Percentiles rank a stretch among this genome's conserved stretches.
Conservation (phyloP, 2,888 invertebrate genomes). For the Lasioglossum figueresi region DNA sequence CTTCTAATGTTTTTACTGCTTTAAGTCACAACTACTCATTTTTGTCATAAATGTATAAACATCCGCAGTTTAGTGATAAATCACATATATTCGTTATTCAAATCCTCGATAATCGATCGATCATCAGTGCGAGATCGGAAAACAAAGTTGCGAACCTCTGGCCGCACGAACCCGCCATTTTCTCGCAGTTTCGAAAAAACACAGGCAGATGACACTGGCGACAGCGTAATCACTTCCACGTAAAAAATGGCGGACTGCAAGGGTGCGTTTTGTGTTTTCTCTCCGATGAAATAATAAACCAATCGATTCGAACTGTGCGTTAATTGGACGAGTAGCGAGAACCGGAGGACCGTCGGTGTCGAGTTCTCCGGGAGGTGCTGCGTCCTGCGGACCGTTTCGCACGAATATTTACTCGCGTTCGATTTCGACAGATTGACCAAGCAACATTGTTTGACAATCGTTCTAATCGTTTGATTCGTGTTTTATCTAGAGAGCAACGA, state of each 20-base stretch:
- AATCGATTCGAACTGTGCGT: conserved; percentile 56
- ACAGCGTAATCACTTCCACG: conserved; percentile 52
- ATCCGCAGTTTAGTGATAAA: no score
- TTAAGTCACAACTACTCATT: no score
- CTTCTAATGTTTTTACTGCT: no score
- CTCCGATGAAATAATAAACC: conserved; percentile 62
- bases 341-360: not conserved
- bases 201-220: conserved; percentile 40
- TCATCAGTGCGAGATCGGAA: no score
- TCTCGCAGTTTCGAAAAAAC: conserved; percentile 19
- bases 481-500: conserved; percentile 75
- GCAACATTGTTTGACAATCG: conserved; percentile 45
- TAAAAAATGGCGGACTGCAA: conserved; percentile 81
- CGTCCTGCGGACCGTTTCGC: not conserved
- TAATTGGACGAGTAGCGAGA: conserved; percentile 25
- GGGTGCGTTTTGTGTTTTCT: conserved; percentile 79
- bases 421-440: conserved; percentile 29
- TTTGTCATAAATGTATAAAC: no score
- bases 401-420: conserved; percentile 17
- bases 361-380: not conserved
- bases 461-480: conserved; percentile 60
- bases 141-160: not conserved
- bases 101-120: not conserved
- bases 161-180: not conserved
- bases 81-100: not conserved